Conservation (phyloP, 2,797 vertebrate species). For the Sebastes variabilis region DNA sequence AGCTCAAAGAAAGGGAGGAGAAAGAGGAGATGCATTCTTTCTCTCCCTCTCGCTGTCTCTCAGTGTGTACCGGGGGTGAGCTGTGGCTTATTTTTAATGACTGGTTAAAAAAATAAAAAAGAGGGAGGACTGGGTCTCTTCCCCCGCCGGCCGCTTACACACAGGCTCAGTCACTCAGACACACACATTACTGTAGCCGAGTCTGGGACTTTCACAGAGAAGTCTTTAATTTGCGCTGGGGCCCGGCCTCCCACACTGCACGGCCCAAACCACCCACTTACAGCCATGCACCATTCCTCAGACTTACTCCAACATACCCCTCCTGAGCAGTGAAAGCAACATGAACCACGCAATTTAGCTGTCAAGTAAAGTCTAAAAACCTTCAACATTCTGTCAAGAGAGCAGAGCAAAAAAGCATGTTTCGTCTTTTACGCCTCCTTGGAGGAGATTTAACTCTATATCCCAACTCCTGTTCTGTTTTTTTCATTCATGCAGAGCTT, state of each 20-base stretch:
- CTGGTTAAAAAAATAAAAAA: slow-evolving; percentile 53
- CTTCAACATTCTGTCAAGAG: slow-evolving; percentile 28
- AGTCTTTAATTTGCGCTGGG: slow-evolving; percentile 82
- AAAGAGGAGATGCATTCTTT: slow-evolving; percentile 76
- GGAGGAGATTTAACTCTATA: slow-evolving; percentile 30
- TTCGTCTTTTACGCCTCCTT: slow-evolving; percentile 1
- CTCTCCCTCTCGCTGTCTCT: slow-evolving; percentile 69
- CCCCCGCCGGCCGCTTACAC: slow-evolving; percentile 42
- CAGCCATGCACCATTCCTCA: slow-evolving; percentile 68
- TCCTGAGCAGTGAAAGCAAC: slow-evolving; percentile 56
- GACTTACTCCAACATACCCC: slow-evolving; percentile 37
- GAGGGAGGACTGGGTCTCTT: slow-evolving; percentile 57
- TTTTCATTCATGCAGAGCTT: slow-evolving; percentile 53
- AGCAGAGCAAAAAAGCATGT: slow-evolving; percentile 12
- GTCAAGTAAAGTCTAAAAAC: slow-evolving; percentile 47
- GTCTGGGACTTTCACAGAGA: slow-evolving; percentile 81
- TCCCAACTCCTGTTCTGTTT: slow-evolving; percentile 43
- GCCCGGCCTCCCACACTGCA: slow-evolving; percentile 79
- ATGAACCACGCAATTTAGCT: slow-evolving; percentile 55
- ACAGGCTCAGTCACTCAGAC: slow-evolving; percentile 53
- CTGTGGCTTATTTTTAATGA: slow-evolving; percentile 81
- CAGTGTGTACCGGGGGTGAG: slow-evolving; percentile 65
- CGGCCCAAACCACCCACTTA: slow-evolving; percentile 79
- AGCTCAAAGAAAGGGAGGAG: slow-evolving; percentile 71
- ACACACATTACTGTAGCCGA: slow-evolving; percentile 63